These are phyloP conservation scores for Puma concolor DNA, from an alignment of 2,113 vertebrate species.

Conservation along the genomic window DNA sequence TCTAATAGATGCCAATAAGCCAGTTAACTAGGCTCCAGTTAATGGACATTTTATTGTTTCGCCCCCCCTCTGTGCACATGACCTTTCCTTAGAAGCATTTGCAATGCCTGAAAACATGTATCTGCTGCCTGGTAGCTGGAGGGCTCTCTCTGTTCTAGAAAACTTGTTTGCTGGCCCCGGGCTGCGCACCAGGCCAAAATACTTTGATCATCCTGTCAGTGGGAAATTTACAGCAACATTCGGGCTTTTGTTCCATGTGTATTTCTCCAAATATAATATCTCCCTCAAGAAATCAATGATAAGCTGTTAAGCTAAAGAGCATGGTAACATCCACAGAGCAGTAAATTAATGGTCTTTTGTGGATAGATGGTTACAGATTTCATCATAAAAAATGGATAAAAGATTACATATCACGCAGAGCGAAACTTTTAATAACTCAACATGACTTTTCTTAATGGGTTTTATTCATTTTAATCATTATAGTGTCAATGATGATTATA, in stretches of 20 bases:
- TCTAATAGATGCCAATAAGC: constrained; percentile 96
- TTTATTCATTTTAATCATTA: constrained; percentile 99
- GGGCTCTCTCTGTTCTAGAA: constrained; percentile 81
- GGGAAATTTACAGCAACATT: constrained; percentile 88
- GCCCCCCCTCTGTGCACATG: constrained; percentile 91
- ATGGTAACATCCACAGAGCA: constrained; percentile 92
- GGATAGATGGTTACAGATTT: constrained; percentile 95
- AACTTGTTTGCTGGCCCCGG: constrained; percentile 78
- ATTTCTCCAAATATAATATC: constrained; percentile 92
- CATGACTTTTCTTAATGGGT: constrained; percentile 99
- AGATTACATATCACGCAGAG: constrained; percentile 91
- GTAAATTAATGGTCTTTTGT: constrained; percentile 93
- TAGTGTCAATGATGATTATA: constrained; percentile 99
- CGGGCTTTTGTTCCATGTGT: constrained; percentile 87
- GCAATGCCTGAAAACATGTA: constrained; percentile 91
- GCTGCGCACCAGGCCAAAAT: constrained; percentile 81
- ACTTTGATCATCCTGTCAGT: constrained; percentile 90
- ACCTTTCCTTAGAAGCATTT: constrained; percentile 93
- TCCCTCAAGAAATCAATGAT: constrained; percentile 91
- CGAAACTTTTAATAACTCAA: constrained; percentile 97
- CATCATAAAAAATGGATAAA: constrained; percentile 97
- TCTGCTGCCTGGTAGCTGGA: constrained; percentile 84
- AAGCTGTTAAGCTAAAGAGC: constrained; percentile 94
- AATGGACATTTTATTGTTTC: constrained; percentile 99
- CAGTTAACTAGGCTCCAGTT: constrained; percentile 95